These are phyloP conservation scores for Xiphorhynchus elegans DNA, from an alignment of 2,113 vertebrate genomes.

Conservation along the genomic window DNA sequence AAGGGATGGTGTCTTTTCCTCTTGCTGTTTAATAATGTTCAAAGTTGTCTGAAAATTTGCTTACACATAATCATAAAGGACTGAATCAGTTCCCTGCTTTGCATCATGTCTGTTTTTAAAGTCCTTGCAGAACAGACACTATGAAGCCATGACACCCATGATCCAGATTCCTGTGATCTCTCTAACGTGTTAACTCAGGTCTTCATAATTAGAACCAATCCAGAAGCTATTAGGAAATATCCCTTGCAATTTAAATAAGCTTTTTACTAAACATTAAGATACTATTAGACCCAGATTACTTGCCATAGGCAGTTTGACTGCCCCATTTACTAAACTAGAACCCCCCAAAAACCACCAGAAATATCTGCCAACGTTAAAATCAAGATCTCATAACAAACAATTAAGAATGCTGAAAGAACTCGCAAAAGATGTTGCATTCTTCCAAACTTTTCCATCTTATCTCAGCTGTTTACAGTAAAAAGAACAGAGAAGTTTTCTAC, in stretches of 20 bases:
- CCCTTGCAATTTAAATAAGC: background rate
- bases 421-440: background rate
- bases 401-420: background rate
- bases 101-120: background rate
- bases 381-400: accelerated
- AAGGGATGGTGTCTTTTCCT: background rate
- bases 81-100: background rate
- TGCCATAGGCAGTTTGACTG: background rate
- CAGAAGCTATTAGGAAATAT: background rate
- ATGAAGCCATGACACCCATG: background rate
- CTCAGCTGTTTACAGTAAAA: background rate
- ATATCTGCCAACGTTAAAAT: background rate
- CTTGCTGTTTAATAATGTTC: background rate
- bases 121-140: background rate
- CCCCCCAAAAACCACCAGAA: background rate
- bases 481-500: constrained; percentile 8
- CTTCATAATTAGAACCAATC: background rate
- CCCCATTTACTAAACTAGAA: background rate
- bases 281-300: background rate
- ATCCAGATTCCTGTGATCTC: background rate
- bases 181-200: background rate
- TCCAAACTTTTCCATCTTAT: background rate
- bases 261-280: background rate
- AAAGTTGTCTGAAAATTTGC: background rate
- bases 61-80: background rate